These are phyloP conservation scores for Hirtodrosophila alboralis DNA, from an alignment of 2,888 invertebrate genomes.

Conservation along the genomic window DNA sequence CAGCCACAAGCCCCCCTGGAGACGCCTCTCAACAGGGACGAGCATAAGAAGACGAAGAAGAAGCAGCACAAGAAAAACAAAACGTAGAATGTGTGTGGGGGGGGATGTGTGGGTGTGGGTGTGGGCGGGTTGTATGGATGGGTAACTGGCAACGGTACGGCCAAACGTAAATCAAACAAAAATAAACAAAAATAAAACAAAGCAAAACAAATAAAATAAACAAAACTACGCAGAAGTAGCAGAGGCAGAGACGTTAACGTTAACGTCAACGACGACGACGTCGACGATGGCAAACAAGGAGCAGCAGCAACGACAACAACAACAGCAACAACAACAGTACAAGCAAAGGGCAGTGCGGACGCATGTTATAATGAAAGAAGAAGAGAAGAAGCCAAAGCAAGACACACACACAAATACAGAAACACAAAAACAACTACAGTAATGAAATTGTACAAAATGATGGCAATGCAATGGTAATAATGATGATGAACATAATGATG, in stretches of 20 bases:
- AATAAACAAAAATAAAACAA: slow-evolving; percentile 74
- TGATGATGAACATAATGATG: slow-evolving; percentile 37
- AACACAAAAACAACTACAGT: slow-evolving; percentile 34
- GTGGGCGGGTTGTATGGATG: slow-evolving; percentile 2
- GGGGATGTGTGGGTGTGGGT: slow-evolving; percentile 4
- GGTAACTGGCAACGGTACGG: slow-evolving; percentile 46
- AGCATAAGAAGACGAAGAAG: slow-evolving; percentile 26
- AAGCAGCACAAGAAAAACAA: slow-evolving; percentile 66
- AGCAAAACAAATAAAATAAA: slow-evolving; percentile 79
- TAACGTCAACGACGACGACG: slow-evolving; percentile 42
- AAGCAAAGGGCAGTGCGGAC: slow-evolving; percentile 21
- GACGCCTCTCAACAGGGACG: slow-evolving; percentile 20
- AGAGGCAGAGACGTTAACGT: slow-evolving; percentile 72
- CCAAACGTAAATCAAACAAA: slow-evolving; percentile 76
- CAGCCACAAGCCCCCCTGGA: slow-evolving; percentile 48
- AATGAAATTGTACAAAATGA: slow-evolving; percentile 54
- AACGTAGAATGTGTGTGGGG: slow-evolving; percentile 27
- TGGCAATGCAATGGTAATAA: slow-evolving; percentile 46
- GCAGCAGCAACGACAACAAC: slow-evolving; percentile 44
- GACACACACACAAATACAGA: slow-evolving; percentile 52
- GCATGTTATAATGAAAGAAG: slow-evolving; percentile 30
- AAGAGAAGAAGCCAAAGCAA: slow-evolving; percentile 49
- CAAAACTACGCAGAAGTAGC: slow-evolving; percentile 76
- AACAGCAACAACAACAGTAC: not conserved
- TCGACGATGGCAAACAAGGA: slow-evolving; percentile 68